Conservation (phyloP, 2,888 invertebrate species). For the Julus scandinavius region DNA sequence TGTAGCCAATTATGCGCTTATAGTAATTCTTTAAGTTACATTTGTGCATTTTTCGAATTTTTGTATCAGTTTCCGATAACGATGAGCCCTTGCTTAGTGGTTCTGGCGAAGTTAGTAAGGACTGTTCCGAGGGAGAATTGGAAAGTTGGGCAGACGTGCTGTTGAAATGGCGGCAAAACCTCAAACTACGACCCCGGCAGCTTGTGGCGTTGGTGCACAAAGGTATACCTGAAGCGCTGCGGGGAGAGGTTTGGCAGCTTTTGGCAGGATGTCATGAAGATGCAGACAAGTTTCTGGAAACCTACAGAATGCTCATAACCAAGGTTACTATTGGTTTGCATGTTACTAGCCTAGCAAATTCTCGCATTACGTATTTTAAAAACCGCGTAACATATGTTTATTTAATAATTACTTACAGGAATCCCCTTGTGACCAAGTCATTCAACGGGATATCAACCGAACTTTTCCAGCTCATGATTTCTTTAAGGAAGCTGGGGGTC, state of each 20-base stretch:
- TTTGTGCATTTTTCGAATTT: too few species aligned
- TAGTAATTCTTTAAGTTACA: too few species aligned
- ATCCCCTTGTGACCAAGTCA: slow-evolving; percentile 93
- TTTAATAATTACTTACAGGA: slow-evolving; percentile 72
- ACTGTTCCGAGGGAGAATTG: slow-evolving; percentile 91
- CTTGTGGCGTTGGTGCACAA: slow-evolving; percentile 79
- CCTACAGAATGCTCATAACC: slow-evolving; percentile 89
- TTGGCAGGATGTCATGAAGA: slow-evolving; percentile 88
- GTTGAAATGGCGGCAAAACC: slow-evolving; percentile 65
- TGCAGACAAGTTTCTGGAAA: slow-evolving; percentile 83
- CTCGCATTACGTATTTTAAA: too few species aligned
- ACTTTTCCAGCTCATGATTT: slow-evolving; percentile 99
- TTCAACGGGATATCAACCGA: slow-evolving; percentile 94
- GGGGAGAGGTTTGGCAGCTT: slow-evolving; percentile 98
- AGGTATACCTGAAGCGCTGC: slow-evolving; percentile 94
- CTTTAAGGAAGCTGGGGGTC: slow-evolving; percentile 94
- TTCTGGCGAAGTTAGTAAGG: slow-evolving; percentile 96
- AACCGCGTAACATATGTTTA: too few species aligned
- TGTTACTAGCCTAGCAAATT: too few species aligned
- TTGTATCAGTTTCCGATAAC: slow-evolving; percentile 72
- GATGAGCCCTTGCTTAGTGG: slow-evolving; percentile 97
- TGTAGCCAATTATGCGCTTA: too few species aligned
- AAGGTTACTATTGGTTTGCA: slow-evolving; percentile 72
- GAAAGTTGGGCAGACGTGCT: slow-evolving; percentile 91
- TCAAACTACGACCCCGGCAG: slow-evolving; percentile 78